These are phyloP conservation scores for Leptestheria dahalacensis DNA, from an alignment of 1,140 invertebrate species.

Conservation along the genomic window DNA sequence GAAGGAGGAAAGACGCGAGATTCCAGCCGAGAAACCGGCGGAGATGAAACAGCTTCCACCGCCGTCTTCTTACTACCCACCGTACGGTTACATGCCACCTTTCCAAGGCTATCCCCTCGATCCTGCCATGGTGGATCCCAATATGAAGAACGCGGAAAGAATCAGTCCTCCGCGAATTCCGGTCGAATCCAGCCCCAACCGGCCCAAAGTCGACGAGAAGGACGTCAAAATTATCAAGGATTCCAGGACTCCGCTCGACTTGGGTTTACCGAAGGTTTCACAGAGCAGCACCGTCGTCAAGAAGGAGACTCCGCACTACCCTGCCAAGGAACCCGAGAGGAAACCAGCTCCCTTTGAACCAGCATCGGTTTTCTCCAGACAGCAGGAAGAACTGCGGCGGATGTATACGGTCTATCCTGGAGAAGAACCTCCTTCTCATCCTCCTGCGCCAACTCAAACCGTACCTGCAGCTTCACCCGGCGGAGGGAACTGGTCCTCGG, in stretches of 20 bases:
- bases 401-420: constrained; percentile 9
- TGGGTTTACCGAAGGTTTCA: neutral
- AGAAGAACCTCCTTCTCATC: neutral
- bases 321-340: neutral
- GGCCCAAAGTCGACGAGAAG: neutral
- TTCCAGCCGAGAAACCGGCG: neutral
- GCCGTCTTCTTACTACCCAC: neutral
- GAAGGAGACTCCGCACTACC: neutral
- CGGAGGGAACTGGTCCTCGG: constrained; percentile 22
- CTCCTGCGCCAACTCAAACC: constrained; percentile 48
- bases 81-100: constrained; percentile 11
- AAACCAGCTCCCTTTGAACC: neutral
- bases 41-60: neutral
- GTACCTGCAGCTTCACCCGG: constrained; percentile 32
- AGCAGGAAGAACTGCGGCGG: constrained; percentile 13
- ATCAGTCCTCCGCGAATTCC: neutral
- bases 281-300: neutral
- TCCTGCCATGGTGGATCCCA: constrained; percentile 7
- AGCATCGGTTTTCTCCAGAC: neutral
- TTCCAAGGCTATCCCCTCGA: constrained; percentile 11
- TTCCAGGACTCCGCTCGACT: neutral
- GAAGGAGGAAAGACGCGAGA: neutral
- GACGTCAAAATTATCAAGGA: neutral
- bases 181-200: constrained; percentile 1
- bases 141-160: neutral